phyloP scores from a whole-genome alignment of 1,140 invertebrate genomes.

The Himalopsyche phryganea region DNA sequence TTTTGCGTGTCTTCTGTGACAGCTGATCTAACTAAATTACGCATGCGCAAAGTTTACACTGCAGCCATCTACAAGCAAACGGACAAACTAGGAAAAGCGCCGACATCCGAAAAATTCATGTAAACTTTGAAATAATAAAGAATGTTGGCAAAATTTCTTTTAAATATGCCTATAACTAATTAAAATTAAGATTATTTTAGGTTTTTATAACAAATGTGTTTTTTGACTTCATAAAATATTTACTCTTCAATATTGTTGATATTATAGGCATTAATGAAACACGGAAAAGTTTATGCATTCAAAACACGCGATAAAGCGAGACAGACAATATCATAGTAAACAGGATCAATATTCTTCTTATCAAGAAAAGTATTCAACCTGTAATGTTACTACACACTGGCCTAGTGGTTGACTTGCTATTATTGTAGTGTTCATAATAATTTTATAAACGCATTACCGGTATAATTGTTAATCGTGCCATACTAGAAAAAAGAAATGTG shows the following conservation, averaged over 20 bases:
- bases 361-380: slow-evolving; percentile 17
- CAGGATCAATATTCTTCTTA: slow-evolving; percentile 25
- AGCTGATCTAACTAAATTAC: slow-evolving; percentile 52
- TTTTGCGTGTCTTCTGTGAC: slow-evolving; percentile 54
- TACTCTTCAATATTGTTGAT: no score
- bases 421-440: slow-evolving; percentile 2
- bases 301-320: slow-evolving; percentile 10
- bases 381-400: slow-evolving; percentile 4
- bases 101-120: no score
- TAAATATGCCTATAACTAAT: no score
- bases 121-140: no score
- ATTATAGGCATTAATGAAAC: no score
- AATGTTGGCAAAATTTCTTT: no score
- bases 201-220: no score
- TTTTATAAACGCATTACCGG: not conserved
- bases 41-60: slow-evolving; percentile 43
- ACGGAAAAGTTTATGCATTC: no score
- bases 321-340: slow-evolving; percentile 13
- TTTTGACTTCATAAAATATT: no score
- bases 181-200: no score
- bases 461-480: not conserved
- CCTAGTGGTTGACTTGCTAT: slow-evolving; percentile 7
- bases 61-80: no score
- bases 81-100: no score
- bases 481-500: slow-evolving; percentile 1